A percentile compares a stretch with the other conserved stretches of the same genome.
These are phyloP conservation scores for Marisa cornuarietis DNA, from an alignment of 1,140 invertebrate genomes.

Conservation along the genomic window DNA sequence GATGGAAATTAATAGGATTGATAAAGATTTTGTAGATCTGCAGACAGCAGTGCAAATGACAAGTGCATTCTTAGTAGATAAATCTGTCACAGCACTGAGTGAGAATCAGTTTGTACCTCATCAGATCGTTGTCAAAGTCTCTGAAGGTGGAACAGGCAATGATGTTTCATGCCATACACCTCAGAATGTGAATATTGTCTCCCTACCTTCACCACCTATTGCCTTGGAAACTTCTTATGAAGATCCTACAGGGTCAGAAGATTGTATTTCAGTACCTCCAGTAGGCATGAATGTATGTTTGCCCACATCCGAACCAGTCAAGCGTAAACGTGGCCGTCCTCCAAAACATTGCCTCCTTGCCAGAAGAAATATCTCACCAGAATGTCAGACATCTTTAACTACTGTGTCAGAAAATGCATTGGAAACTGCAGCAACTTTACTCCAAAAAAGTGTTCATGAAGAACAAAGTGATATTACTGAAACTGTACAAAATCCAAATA, in stretches of 20 bases:
- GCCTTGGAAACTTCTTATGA: not conserved
- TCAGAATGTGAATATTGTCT: conserved; percentile 1
- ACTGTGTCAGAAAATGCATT: not conserved
- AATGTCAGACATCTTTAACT: not conserved
- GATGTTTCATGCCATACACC: not conserved
- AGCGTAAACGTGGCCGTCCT: conserved; percentile 19
- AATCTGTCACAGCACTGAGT: not conserved
- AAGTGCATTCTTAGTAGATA: not conserved
- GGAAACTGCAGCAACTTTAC: not conserved
- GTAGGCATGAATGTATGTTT: not conserved
- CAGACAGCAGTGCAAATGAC: not conserved
- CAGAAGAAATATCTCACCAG: not conserved
- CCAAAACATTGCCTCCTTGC: not conserved
- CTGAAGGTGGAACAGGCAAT: not conserved
- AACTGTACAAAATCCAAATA: not conserved
- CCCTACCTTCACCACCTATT: not conserved
- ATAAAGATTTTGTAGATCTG: not conserved
- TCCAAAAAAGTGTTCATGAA: not conserved
- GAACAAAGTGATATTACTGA: not conserved
- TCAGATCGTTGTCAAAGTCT: conserved; percentile 6
- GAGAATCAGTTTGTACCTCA: not conserved
- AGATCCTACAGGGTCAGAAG: not conserved
- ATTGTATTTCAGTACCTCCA: not conserved
- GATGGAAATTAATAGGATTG: not conserved
- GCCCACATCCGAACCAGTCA: not conserved